A percentile compares a stretch with the other conserved stretches of the same genome.
Conservation (phyloP, 2,888 invertebrate genomes). For the Podotricha telesiphe region DNA sequence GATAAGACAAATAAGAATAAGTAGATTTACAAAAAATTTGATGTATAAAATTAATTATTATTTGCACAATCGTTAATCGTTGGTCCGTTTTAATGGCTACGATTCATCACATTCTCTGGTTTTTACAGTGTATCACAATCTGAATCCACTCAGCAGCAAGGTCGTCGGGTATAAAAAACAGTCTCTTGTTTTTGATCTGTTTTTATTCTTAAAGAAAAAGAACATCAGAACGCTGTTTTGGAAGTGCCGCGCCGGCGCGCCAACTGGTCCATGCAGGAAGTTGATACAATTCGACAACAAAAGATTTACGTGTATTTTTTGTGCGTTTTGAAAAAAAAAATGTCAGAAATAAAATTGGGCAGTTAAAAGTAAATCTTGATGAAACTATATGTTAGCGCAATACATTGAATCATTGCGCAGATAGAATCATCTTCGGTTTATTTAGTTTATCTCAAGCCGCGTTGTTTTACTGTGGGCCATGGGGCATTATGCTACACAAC, state of each 20-base stretch:
- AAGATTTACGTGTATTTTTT: constrained; percentile 77
- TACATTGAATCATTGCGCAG: constrained; percentile 6
- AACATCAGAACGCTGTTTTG: constrained; percentile 80
- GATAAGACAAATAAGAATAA: constrained; percentile 8
- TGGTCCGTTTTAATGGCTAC: constrained; percentile 53
- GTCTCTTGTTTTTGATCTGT: constrained; percentile 77
- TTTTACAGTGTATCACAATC: constrained; percentile 76
- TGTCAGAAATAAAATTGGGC: constrained; percentile 45
- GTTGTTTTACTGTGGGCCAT: constrained; percentile 26
- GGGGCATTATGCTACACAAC: constrained; percentile 68
- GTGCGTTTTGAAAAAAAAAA: constrained; percentile 60
- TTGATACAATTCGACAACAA: constrained; percentile 74
- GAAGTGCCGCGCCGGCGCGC: constrained; percentile 61
- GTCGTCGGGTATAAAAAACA: constrained; percentile 73
- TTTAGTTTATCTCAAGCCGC: constrained; percentile 26
- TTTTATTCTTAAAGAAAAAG: constrained; percentile 76
- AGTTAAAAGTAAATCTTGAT: neutral
- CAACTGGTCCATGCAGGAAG: constrained; percentile 80
- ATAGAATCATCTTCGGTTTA: constrained; percentile 19
- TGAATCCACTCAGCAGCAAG: constrained; percentile 77
- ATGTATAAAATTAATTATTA: constrained; percentile 58
- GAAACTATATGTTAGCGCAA: neutral
- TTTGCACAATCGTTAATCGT: constrained; percentile 60
- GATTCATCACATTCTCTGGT: constrained; percentile 74
- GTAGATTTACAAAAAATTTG: constrained; percentile 58